These are phyloP conservation scores for Pristionchus entomophagus DNA, from an alignment of 2,888 invertebrate genomes.

Conservation along the genomic window DNA sequence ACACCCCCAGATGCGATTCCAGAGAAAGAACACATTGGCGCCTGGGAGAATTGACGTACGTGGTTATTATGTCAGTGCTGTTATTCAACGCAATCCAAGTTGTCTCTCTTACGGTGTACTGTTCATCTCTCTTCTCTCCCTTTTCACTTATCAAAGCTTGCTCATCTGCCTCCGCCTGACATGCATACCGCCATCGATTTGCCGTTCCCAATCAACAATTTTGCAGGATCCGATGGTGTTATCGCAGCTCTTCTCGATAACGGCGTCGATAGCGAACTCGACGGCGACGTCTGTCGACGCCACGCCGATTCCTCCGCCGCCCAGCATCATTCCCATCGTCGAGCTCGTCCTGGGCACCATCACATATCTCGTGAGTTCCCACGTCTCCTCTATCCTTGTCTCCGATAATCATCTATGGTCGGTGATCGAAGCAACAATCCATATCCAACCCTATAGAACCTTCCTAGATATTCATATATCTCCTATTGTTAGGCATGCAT, in stretches of 20 bases:
- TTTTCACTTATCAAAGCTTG: not conserved
- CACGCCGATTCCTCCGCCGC: slow-evolving; percentile 11
- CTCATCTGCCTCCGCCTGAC: not conserved
- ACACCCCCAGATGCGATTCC: not conserved
- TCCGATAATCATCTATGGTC: too few species aligned
- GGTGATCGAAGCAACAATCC: too few species aligned
- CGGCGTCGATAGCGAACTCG: slow-evolving; percentile 16
- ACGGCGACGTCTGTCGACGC: not conserved
- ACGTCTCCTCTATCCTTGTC: not conserved
- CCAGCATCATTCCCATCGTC: slow-evolving; percentile 60
- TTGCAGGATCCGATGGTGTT: slow-evolving; percentile 46
- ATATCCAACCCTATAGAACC: too few species aligned
- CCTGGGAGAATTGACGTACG: slow-evolving; percentile 17
- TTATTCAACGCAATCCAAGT: too few species aligned
- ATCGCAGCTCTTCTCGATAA: slow-evolving; percentile 28
- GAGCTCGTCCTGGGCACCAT: slow-evolving; percentile 79
- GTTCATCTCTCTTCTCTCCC: not conserved
- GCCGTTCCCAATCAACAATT: too few species aligned
- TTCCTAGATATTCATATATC: too few species aligned
- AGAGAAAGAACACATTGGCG: slow-evolving; percentile 18
- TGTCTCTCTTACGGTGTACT: not conserved
- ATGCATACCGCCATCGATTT: too few species aligned
- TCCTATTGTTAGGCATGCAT: too few species aligned
- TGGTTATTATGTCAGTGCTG: slow-evolving; percentile 7
- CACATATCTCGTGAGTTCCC: slow-evolving; percentile 83